phyloP scores from a whole-genome alignment of 2,113 vertebrate genomes.

The Ornithorhynchus anatinus region DNA sequence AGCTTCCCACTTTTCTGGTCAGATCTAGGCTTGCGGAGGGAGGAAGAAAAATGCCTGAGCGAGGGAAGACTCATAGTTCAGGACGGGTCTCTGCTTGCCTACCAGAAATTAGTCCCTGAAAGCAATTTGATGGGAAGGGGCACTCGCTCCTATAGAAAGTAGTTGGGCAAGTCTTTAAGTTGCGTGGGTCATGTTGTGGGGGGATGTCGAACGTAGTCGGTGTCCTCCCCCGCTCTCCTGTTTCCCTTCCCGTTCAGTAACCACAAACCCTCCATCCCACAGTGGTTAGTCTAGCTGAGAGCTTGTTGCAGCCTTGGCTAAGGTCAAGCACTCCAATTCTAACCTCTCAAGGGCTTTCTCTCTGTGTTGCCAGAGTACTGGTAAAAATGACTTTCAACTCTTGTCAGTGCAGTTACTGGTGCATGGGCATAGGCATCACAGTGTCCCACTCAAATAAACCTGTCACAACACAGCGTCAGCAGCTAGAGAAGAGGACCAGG shows the following conservation, averaged over 20 bases:
- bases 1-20: no score
- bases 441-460: constrained; percentile 88
- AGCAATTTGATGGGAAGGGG: constrained; percentile 13
- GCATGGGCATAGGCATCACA: constrained; percentile 84
- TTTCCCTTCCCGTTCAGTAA: neutral
- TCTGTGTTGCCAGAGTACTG: constrained; percentile 78
- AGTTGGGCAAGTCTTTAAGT: constrained; percentile 1
- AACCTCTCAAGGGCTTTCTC: constrained; percentile 78
- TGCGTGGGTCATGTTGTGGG: constrained; percentile 10
- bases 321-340: constrained; percentile 77
- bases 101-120: neutral
- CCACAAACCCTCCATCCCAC: constrained; percentile 32
- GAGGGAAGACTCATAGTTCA: no score
- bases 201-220: constrained; percentile 15
- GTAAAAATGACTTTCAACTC: constrained; percentile 88
- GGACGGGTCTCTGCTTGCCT: constrained; percentile 13
- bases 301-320: constrained; percentile 58
- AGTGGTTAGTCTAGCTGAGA: constrained; percentile 42
- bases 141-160: neutral
- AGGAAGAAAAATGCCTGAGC: no score
- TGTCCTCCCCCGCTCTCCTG: neutral
- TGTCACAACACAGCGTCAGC: constrained; percentile 84
- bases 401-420: constrained; percentile 83
- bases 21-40: no score
- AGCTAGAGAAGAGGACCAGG: constrained; percentile 81